These are phyloP conservation scores for Heliconius himera DNA, from an alignment of 1,140 invertebrate species.

Conservation along the genomic window DNA sequence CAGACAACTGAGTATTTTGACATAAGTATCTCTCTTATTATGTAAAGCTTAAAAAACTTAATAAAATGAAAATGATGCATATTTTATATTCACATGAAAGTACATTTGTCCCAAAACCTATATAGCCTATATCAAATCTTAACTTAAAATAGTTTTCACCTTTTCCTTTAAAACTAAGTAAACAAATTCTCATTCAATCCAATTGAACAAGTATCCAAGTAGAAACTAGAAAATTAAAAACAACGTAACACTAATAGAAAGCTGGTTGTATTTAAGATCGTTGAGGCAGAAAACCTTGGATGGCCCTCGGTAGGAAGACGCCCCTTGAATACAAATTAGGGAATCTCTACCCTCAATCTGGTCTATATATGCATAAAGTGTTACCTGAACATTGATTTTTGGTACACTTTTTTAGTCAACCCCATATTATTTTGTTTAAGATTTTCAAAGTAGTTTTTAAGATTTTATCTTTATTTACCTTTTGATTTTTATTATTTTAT, in stretches of 20 bases:
- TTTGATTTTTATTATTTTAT: slow-evolving; percentile 18
- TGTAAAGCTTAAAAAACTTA: too few species aligned
- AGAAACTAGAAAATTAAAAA: slow-evolving; percentile 40
- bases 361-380: slow-evolving; percentile 59
- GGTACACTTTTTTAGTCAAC: slow-evolving; percentile 50
- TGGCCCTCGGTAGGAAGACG: slow-evolving; percentile 50
- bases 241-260: slow-evolving; percentile 64
- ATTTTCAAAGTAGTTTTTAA: slow-evolving; percentile 26
- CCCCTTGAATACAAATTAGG: slow-evolving; percentile 65
- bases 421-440: slow-evolving; percentile 38
- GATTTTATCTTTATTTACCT: slow-evolving; percentile 20
- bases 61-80: too few species aligned
- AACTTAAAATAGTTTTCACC: neutral
- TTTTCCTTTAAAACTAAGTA: neutral
- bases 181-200: slow-evolving; percentile 1
- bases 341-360: slow-evolving; percentile 75
- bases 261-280: slow-evolving; percentile 60
- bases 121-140: too few species aligned
- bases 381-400: slow-evolving; percentile 68
- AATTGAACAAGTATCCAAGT: slow-evolving; percentile 1
- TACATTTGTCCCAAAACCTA: too few species aligned
- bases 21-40: neutral
- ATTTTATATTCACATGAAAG: too few species aligned
- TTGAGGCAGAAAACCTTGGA: slow-evolving; percentile 54
- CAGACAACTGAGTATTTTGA: neutral